These are phyloP conservation scores for Oenanthe oenanthe DNA, from an alignment of 2,113 vertebrate species.

Conservation along the genomic window DNA sequence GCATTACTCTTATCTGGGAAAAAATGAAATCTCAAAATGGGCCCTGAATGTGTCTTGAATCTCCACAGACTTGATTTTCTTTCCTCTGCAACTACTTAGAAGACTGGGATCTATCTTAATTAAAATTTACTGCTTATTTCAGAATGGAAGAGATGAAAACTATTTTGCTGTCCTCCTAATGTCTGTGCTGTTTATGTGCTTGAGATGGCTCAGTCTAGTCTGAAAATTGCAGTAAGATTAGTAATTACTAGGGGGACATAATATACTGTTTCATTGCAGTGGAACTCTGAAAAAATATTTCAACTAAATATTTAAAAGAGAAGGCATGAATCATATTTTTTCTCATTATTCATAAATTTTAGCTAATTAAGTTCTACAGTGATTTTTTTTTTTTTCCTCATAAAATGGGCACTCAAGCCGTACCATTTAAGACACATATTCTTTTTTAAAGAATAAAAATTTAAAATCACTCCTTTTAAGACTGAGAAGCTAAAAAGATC, in stretches of 20 bases:
- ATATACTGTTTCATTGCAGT: neutral
- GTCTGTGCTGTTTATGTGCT: constrained; percentile 40
- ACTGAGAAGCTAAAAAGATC: neutral
- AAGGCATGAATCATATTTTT: neutral
- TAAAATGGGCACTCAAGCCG: neutral
- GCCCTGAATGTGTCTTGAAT: neutral
- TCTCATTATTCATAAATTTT: neutral
- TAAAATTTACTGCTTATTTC: constrained; percentile 47
- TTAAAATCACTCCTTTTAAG: neutral
- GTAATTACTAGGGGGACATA: constrained; percentile 32
- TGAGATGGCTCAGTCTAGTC: constrained; percentile 41
- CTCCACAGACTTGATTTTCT: constrained; percentile 3
- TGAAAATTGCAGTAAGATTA: constrained; percentile 51
- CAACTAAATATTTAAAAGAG: neutral
- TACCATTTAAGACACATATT: neutral
- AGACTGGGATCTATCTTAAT: constrained; percentile 21
- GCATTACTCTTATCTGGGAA: neutral
- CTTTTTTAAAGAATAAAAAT: neutral
- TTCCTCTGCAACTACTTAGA: neutral
- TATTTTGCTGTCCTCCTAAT: constrained; percentile 12
- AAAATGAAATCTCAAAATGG: neutral
- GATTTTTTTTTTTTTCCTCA: neutral
- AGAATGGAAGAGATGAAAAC: constrained; percentile 39
- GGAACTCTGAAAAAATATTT: constrained; percentile 8
- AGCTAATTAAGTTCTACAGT: neutral